Base-by-base conservation (phyloP, 1,140 invertebrate species). In the Drosophila guanche region DNA sequence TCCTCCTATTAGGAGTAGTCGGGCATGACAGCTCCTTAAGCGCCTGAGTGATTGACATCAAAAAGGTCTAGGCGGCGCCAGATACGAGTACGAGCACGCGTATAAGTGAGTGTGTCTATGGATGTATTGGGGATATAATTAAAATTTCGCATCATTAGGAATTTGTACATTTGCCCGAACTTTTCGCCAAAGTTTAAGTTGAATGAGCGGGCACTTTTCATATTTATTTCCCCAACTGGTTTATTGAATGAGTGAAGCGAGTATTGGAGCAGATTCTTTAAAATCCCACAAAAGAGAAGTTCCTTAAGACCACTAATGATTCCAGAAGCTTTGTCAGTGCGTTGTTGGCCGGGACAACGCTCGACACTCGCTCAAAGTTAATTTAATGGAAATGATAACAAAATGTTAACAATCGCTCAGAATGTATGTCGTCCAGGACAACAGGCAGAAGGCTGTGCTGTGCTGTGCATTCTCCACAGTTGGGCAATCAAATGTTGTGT, bases 21-120 rank as follows among this genome's bases (percentile, higher is more conserved):
- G 61, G 48, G 83, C 69, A 66, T 81, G 83, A 85, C 77, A 78
- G 83, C 83, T 88, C 75, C 84, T 88, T 88, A 88, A 89, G 83
- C 83, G 83, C 83, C 62, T 79, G 78, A 88, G 79, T 88, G 83
- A 88, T 88, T 88, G 83, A 88, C 83, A 88, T 88, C 83, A 88
- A 88, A 86, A 89, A 86, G 83, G 81, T 76, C 77, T 59, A 27
- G 33, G 55, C 62, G 61, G 55, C 55, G 76, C 43, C 27, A 59
- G 55, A 73, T 61, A 72, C 71, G 53, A 51, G 52, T 72, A 71
- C 59, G 61, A 68, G 50, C 14, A 25, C 5, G 12, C 4, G 14
- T 29, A 14, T 37, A 56, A 45, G 53, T 73, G 43, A 41, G 58
- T 23, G 25, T 37, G 51, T 67, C 22, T 52, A 55, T 59, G 40